Evolutionary conservation across 2,888 invertebrate genomes (phyloP).

Genomic region (Pollenia angustigena): DNA sequence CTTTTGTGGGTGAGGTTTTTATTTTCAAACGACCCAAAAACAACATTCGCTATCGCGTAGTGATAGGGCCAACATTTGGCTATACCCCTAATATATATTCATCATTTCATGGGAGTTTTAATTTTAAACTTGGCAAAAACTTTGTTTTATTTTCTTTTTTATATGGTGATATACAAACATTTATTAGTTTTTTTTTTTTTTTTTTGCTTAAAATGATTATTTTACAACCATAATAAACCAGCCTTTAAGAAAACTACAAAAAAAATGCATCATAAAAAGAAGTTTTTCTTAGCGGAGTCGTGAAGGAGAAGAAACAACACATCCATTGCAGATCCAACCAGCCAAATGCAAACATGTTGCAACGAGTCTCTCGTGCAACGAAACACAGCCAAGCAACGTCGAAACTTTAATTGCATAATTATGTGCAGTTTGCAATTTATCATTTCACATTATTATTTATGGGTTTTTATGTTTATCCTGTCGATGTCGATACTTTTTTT

Average conservation of each 20-base stretch:
- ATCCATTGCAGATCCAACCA: not conserved
- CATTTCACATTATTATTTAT: constrained; percentile 83
- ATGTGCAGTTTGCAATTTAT: constrained; percentile 84
- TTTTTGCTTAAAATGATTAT: constrained; percentile 48
- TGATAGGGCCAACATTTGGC: no score
- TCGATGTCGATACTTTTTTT: constrained; percentile 61
- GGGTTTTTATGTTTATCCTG: constrained; percentile 74
- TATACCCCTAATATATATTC: constrained; percentile 14
- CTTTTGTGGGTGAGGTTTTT: no score
- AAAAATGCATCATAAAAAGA: constrained; percentile 56
- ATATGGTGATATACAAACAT: constrained; percentile 12
- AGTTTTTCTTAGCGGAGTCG: constrained; percentile 46
- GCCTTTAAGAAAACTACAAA: constrained; percentile 62
- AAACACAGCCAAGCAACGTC: constrained; percentile 76
- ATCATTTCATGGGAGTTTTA: constrained; percentile 55
- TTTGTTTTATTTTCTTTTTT: constrained; percentile 41
- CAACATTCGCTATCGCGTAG: no score
- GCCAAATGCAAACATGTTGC: constrained; percentile 1
- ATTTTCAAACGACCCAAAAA: no score
- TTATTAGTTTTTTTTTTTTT: not conserved
- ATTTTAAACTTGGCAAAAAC: constrained; percentile 54
- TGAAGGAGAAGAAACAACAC: constrained; percentile 38
- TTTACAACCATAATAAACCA: constrained; percentile 65
- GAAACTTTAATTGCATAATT: constrained; percentile 85
- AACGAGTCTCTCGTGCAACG: constrained; percentile 57